Percentiles rank a stretch among this genome's conserved stretches.
phyloP scores from a whole-genome alignment of 2,113 vertebrate species.

The Mesoclemmys tuberculata region DNA sequence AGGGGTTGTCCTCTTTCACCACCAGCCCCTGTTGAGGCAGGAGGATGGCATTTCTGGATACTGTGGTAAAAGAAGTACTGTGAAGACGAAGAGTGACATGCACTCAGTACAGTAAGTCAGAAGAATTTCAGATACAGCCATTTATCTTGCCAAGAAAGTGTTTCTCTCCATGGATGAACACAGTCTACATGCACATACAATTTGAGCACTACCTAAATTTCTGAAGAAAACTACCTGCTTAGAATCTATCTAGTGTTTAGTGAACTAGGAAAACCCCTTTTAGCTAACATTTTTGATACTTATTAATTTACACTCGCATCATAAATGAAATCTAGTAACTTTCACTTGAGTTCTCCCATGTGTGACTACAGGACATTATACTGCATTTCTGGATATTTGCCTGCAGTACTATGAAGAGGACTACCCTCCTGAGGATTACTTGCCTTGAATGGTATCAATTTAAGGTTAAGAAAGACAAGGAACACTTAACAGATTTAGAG shows the following conservation, averaged over 20 bases:
- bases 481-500: background rate
- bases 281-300: background rate
- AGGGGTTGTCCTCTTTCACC: background rate
- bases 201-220: background rate
- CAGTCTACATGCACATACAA: background rate
- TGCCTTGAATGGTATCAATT: background rate
- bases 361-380: background rate
- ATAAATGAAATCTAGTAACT: background rate
- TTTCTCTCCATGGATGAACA: background rate
- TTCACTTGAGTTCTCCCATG: background rate
- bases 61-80: background rate
- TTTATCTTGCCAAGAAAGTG: background rate
- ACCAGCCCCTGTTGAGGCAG: background rate
- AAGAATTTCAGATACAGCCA: background rate
- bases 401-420: background rate
- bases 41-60: background rate
- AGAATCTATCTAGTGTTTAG: background rate
- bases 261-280: background rate
- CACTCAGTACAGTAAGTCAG: background rate
- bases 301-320: background rate
- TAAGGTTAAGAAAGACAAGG: accelerated
- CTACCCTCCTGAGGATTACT: background rate
- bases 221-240: background rate
- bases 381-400: background rate
- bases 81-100: background rate